Conservation (phyloP, 2,888 invertebrate genomes). For the Meteorus cinctellus region DNA sequence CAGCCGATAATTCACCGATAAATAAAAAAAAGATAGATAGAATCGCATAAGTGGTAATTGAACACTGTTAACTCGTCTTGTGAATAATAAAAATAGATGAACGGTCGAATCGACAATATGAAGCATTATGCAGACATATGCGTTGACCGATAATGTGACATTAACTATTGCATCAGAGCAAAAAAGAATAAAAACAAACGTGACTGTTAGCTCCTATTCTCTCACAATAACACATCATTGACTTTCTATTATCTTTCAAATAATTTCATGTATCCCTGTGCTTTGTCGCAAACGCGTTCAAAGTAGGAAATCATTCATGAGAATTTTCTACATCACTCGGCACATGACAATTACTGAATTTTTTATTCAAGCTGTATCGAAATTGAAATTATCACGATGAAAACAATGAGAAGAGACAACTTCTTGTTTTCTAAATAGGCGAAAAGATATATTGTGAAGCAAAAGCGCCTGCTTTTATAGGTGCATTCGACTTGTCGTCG, state of each 20-base stretch:
- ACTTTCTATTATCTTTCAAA: constrained; percentile 37
- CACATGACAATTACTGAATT: no score
- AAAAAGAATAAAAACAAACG: constrained; percentile 56
- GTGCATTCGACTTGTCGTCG: constrained; percentile 43
- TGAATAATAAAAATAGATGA: background rate
- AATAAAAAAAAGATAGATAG: background rate
- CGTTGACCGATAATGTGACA: background rate
- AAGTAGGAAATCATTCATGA: constrained; percentile 42
- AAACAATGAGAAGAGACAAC: constrained; percentile 21
- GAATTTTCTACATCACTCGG: constrained; percentile 21
- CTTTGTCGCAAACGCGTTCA: constrained; percentile 45
- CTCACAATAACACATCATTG: constrained; percentile 40
- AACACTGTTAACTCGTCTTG: background rate
- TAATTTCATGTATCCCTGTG: constrained; percentile 53
- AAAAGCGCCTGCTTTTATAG: constrained; percentile 28
- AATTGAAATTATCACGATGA: constrained; percentile 42
- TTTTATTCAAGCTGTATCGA: constrained; percentile 70
- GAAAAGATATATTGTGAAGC: constrained; percentile 5
- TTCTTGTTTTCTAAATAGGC: background rate
- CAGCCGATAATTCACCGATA: constrained; percentile 20
- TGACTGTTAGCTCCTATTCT: constrained; percentile 63
- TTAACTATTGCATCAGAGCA: background rate
- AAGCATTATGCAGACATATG: background rate
- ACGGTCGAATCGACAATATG: background rate
- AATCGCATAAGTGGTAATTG: constrained; percentile 26